A percentile compares a stretch with the other conserved stretches of the same genome.
These are phyloP conservation scores for Elysia chlorotica DNA, from an alignment of 1,140 invertebrate genomes.

Conservation along the genomic window DNA sequence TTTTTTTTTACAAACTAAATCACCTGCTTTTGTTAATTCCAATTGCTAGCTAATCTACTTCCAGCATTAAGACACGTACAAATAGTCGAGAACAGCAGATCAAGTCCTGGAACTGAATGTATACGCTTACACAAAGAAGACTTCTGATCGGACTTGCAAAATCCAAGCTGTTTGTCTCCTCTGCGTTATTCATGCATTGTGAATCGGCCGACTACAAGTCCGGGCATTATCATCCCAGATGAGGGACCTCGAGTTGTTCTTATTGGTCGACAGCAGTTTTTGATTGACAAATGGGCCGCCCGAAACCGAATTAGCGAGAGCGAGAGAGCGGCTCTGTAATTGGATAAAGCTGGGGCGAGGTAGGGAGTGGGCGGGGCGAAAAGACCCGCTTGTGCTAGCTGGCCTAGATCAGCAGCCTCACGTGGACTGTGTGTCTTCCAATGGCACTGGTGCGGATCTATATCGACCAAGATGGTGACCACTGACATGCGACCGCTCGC, in stretches of 20 bases:
- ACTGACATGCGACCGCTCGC: background rate
- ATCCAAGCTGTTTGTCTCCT: conserved; percentile 35
- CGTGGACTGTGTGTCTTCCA: no score
- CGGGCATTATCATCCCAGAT: conserved; percentile 38
- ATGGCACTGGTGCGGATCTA: conserved; percentile 15
- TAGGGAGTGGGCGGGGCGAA: background rate
- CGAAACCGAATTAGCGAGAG: background rate
- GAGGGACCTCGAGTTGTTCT: conserved; percentile 27
- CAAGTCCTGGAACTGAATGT: conserved; percentile 22
- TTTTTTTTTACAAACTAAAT: no score
- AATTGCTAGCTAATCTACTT: conserved; percentile 29
- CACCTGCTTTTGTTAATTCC: no score
- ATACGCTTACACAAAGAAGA: conserved; percentile 21
- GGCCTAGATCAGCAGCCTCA: conserved; percentile 9
- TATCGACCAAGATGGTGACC: background rate
- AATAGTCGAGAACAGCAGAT: conserved; percentile 21
- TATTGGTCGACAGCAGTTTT: conserved; percentile 32
- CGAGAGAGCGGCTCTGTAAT: background rate
- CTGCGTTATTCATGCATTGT: conserved; percentile 48
- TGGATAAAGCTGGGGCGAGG: background rate
- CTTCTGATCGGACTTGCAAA: conserved; percentile 48
- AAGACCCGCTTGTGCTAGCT: background rate
- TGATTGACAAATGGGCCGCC: conserved; percentile 44
- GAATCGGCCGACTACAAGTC: conserved; percentile 28
- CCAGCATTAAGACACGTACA: conserved; percentile 27